Evolutionary conservation across 2,797 vertebrate species (phyloP), one percentile per base, ranked within the genome.

Genomic region (Sternarchorhynchus goeldii): DNA sequence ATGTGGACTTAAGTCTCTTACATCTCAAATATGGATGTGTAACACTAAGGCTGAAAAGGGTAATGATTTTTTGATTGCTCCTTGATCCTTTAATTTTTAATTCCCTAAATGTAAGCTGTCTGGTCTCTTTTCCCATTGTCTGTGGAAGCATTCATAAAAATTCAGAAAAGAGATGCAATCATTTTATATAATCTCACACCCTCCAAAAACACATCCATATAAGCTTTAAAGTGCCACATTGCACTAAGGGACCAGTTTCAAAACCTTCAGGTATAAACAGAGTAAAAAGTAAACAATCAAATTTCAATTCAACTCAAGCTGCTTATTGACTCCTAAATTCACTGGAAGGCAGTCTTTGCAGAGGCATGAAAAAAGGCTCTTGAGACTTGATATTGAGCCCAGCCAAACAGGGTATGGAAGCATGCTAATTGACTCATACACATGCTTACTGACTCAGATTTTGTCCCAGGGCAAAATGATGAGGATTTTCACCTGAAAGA

Each of bases 341-440:
- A 53, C 17, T 20, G 53, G 60, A 65, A 76, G 60, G 31, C 14
- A n/a, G 45, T 50, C 60, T 71, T 64, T 59, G 73, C 53, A 14
- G n/a, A 71, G 73, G 34, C 59, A 66, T 81, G 67, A 64, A 12
- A 73, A 76, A 76, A 66, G 31, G 55, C 85, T 80, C 87, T 85
- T 32, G 72, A 76, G 82, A 86, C 73, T 62, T 41, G 1, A 62
- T 7, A 32, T 21, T 60, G 17, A 83, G 29, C 6, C 36, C 3
- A 0, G 80, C 78, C 86, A 79, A 66, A 50, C 41, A 56, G 36
- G 71, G 68, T 68, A 72, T 45, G 72, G 77, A 25, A 66, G 76
- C 58, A 81, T 75, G 12, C 68, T 78, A 78, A 73, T 80, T 86
- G 79, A 87, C 80, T 89, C 83, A 86, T 14, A 50, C 45, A 50